phyloP scores from a whole-genome alignment of 1,140 invertebrate genomes.

The Achatina immaculata region DNA sequence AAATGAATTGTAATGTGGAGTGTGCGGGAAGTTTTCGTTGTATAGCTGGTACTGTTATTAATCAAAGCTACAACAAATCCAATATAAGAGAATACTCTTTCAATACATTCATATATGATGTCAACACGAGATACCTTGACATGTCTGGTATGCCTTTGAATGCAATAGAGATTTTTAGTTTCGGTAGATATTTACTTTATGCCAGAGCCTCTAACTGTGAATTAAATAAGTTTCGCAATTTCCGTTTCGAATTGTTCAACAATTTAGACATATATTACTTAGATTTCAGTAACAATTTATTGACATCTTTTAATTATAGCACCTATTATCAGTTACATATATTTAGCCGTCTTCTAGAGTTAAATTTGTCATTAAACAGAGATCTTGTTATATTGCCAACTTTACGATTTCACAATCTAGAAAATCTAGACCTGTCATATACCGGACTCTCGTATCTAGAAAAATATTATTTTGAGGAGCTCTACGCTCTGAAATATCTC shows the following conservation, averaged over 20 bases:
- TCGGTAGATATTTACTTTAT: not conserved
- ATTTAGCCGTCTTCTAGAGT: not conserved
- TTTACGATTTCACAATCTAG: not conserved
- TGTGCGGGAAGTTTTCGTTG: not conserved
- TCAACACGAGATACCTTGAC: not conserved
- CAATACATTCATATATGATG: not conserved
- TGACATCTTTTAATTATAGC: too few relatives aligned
- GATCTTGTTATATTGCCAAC: too few relatives aligned
- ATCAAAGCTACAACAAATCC: not conserved
- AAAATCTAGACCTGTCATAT: not conserved
- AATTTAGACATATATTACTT: not conserved
- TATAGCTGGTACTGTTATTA: not conserved
- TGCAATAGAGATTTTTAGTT: not conserved
- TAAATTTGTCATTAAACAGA: not conserved
- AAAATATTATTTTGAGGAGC: not conserved
- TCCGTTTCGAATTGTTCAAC: not conserved
- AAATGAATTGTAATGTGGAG: not conserved
- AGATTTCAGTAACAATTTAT: not conserved
- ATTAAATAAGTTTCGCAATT: too few relatives aligned
- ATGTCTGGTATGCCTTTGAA: not conserved
- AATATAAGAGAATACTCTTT: not conserved
- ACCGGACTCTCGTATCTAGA: not conserved
- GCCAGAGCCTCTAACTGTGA: too few relatives aligned
- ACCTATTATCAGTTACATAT: not conserved
- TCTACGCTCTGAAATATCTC: not conserved